Evolutionary conservation across 2,797 vertebrate genomes (phyloP).

Genomic region (Nannoperca obscura): DNA sequence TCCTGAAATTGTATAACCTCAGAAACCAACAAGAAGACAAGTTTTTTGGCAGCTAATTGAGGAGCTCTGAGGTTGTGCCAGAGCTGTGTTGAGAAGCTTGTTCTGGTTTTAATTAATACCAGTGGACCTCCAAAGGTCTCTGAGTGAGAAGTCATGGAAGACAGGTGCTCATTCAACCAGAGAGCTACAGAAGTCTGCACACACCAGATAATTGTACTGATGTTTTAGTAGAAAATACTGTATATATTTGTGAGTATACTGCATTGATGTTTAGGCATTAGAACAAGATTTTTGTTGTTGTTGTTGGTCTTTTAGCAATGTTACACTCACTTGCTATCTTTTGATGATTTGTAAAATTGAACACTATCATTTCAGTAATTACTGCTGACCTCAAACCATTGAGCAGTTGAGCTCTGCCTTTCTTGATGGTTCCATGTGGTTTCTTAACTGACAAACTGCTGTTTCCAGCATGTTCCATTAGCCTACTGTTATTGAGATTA

Average conservation of each 20-base stretch:
- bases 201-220: slow-evolving; percentile 23
- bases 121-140: slow-evolving; percentile 62
- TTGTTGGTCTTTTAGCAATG: neutral
- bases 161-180: slow-evolving; percentile 57
- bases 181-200: slow-evolving; percentile 20
- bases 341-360: slow-evolving; percentile 40
- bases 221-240: slow-evolving; percentile 13
- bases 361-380: slow-evolving; percentile 37
- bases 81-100: slow-evolving; percentile 57
- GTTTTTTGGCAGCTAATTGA: slow-evolving; percentile 66
- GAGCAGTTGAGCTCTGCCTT: slow-evolving; percentile 27
- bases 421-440: slow-evolving; percentile 25
- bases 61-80: slow-evolving; percentile 51
- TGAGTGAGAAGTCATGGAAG: slow-evolving; percentile 59
- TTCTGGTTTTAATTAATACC: slow-evolving; percentile 79
- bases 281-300: neutral
- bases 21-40: slow-evolving; percentile 41
- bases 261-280: neutral
- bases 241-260: neutral
- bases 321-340: slow-evolving; percentile 13
- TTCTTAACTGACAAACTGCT: slow-evolving; percentile 60
- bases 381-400: slow-evolving; percentile 37
- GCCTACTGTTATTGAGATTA: slow-evolving; percentile 65
- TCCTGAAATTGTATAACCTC: slow-evolving; percentile 46
- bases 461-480: slow-evolving; percentile 55